A percentile compares a stretch with the other conserved stretches of the same genome.
phyloP scores from a whole-genome alignment of 2,888 invertebrate species.

The Ganaspis brasiliensis region DNA sequence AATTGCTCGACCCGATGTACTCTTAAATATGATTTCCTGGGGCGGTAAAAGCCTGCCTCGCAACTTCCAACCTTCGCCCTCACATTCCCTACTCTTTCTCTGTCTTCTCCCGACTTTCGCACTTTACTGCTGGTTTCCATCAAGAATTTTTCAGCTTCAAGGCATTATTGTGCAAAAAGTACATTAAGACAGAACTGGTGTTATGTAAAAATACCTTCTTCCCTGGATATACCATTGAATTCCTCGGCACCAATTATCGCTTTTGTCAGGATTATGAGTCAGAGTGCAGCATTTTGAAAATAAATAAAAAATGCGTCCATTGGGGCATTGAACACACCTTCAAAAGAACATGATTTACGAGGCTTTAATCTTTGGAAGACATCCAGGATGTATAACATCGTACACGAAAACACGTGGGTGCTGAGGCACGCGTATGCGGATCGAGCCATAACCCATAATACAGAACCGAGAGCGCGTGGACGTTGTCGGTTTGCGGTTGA shows the following conservation, averaged over 20 bases:
- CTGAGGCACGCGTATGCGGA: conserved; percentile 26
- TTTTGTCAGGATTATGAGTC: no score
- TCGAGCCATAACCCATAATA: conserved; percentile 23
- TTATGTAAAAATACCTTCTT: no score
- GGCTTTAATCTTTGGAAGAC: background rate
- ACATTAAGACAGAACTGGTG: conserved; percentile 6
- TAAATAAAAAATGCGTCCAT: no score
- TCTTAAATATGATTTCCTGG: conserved; percentile 70
- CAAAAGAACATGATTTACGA: conserved; percentile 10
- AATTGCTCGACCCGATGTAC: conserved; percentile 68
- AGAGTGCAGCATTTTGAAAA: no score
- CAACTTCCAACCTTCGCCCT: conserved; percentile 26
- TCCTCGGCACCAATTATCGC: no score
- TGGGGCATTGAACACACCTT: no score
- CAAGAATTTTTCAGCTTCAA: conserved; percentile 8
- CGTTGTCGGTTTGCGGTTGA: conserved; percentile 79
- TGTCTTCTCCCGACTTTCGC: conserved; percentile 49
- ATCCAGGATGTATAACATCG: conserved; percentile 8
- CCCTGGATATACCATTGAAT: no score
- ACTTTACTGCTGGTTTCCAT: conserved; percentile 44
- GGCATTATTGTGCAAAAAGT: conserved; percentile 9
- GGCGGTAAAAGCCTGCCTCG: conserved; percentile 57
- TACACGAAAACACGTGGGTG: conserved; percentile 23
- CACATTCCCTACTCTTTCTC: background rate
- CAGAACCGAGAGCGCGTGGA: conserved; percentile 72